Percentiles rank a stretch among this genome's conserved stretches.
Conservation (phyloP, 2,888 invertebrate genomes). For the Plagiodera versicolora region DNA sequence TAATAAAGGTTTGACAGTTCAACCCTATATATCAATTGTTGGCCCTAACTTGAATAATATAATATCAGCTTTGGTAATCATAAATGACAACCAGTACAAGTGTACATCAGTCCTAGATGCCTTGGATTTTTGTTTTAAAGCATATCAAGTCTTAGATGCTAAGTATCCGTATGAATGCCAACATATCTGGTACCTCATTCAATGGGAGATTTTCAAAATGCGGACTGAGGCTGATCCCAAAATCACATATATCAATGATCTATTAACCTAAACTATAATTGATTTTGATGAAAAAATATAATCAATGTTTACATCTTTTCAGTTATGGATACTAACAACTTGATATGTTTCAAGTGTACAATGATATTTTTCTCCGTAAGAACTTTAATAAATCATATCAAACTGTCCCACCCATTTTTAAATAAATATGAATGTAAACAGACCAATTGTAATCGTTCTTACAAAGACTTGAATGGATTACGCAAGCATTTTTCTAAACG, state of each 20-base stretch:
- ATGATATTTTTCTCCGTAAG: not conserved
- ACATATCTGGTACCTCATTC: conserved; percentile 15
- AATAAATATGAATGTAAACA: conserved; percentile 14
- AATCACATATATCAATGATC: not conserved
- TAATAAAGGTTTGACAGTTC: conserved; percentile 19
- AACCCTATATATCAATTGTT: conserved; percentile 20
- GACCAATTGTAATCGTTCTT: not conserved
- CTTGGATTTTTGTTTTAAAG: conserved; percentile 17
- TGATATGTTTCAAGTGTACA: not conserved
- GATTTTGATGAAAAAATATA: not conserved
- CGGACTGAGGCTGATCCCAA: not conserved
- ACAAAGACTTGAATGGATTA: not conserved
- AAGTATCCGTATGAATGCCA: conserved; percentile 12
- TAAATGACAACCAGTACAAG: conserved; percentile 12
- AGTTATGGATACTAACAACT: not conserved
- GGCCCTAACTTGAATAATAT: conserved; percentile 24
- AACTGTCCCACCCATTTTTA: conserved; percentile 12
- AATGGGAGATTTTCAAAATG: not conserved
- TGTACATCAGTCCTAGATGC: conserved; percentile 14
- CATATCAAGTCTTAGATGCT: conserved; percentile 15
- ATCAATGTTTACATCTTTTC: not conserved
- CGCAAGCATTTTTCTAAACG: not conserved
- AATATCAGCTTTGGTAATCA: conserved; percentile 9
- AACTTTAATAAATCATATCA: not conserved
- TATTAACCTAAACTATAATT: not conserved